These are phyloP conservation scores for Anguilla rostrata DNA, from an alignment of 2,113 vertebrate genomes.

Conservation along the genomic window DNA sequence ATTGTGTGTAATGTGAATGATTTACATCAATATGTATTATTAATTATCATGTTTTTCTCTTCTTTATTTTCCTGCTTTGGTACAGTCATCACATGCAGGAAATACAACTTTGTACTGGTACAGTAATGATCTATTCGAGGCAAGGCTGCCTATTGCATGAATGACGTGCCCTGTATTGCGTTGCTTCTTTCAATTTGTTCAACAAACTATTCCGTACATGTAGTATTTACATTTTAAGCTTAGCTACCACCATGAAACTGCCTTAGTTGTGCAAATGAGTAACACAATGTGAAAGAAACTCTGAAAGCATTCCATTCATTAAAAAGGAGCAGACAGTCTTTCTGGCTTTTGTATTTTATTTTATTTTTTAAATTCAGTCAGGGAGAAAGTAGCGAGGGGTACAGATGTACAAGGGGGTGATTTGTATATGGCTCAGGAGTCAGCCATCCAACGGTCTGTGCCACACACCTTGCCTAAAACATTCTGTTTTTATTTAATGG, in stretches of 20 bases:
- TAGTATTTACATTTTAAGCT: neutral
- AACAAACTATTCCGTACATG: neutral
- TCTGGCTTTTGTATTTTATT: no score
- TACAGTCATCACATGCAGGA: neutral
- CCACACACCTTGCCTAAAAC: no score
- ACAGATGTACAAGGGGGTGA: no score
- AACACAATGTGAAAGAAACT: no score
- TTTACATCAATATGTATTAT: conserved; percentile 39
- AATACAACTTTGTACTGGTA: neutral
- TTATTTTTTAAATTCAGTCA: no score
- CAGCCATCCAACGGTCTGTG: no score
- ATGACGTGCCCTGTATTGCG: neutral
- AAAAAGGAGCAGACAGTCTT: no score
- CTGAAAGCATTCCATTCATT: no score
- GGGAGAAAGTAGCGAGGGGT: no score
- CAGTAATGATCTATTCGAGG: neutral
- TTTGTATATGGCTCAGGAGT: no score
- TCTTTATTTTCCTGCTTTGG: conserved; percentile 32
- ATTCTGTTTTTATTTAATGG: no score
- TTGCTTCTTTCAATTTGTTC: neutral
- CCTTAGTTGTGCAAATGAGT: no score
- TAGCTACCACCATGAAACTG: neutral
- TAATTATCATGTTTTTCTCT: conserved; percentile 32
- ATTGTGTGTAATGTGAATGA: conserved; percentile 10
- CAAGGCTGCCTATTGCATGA: neutral